These are phyloP conservation scores for Zaprionus ghesquierei DNA, from an alignment of 1,140 invertebrate species.

Conservation along the genomic window DNA sequence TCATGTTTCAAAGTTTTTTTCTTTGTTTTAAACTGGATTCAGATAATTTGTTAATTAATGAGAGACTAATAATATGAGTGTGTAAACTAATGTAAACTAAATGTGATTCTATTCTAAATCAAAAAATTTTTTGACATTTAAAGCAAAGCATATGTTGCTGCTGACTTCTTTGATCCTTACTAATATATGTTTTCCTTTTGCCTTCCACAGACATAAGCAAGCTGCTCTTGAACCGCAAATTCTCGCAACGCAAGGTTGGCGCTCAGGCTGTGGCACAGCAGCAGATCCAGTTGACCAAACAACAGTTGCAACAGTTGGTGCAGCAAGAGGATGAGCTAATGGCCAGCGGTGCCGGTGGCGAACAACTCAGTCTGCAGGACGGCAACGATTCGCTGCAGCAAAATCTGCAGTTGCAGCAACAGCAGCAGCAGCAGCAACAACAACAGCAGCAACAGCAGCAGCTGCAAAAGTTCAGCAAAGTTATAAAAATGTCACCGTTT, in stretches of 20 bases:
- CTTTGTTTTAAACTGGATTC: background rate
- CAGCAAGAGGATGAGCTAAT: conserved; percentile 66
- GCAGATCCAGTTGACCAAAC: conserved; percentile 72
- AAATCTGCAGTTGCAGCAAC: conserved; percentile 50
- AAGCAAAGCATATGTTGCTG: no score
- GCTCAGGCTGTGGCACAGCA: conserved; percentile 57
- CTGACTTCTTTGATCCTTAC: background rate
- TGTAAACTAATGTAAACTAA: background rate
- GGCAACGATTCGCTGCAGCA: conserved; percentile 41
- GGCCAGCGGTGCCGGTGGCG: conserved; percentile 39
- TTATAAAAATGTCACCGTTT: conserved; percentile 77
- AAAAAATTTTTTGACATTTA: background rate
- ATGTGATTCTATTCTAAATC: background rate
- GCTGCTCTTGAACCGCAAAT: conserved; percentile 72
- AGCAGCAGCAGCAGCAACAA: conserved; percentile 51
- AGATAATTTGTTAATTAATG: background rate
- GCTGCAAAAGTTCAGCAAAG: conserved; percentile 69
- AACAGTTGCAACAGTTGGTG: conserved; percentile 69
- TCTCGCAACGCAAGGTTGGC: conserved; percentile 72
- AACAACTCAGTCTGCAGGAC: conserved; percentile 52
- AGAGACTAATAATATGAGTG: background rate
- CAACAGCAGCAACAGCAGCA: conserved; percentile 62
- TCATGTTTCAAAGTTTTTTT: conserved; percentile 88
- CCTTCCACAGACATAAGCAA: conserved; percentile 73
- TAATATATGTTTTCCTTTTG: background rate